Percentiles rank a stretch among this genome's conserved stretches.
These are phyloP conservation scores for Pelodiscus sinensis DNA, from an alignment of 2,113 vertebrate species.

Conservation along the genomic window DNA sequence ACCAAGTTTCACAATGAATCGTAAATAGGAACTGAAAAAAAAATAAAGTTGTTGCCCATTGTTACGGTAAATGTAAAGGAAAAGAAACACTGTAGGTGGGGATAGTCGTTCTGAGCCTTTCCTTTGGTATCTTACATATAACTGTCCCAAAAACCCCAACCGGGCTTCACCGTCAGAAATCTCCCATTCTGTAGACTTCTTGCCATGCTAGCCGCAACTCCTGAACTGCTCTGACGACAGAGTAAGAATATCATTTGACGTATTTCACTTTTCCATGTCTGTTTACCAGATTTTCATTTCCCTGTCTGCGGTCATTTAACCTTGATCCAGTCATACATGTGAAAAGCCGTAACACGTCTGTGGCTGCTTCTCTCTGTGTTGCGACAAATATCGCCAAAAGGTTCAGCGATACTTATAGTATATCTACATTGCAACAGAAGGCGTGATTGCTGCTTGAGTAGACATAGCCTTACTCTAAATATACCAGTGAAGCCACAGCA, in stretches of 20 bases:
- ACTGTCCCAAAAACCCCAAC: conserved; percentile 51
- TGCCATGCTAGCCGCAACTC: not conserved
- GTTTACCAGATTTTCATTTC: conserved; percentile 36
- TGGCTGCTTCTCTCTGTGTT: not conserved
- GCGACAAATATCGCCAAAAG: not conserved
- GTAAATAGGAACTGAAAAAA: conserved; percentile 76
- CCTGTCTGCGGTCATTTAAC: conserved; percentile 50
- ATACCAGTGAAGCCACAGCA: not conserved
- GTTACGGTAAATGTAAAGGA: conserved; percentile 86
- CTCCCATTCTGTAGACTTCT: conserved; percentile 21
- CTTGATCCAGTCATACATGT: conserved; percentile 52
- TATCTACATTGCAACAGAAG: not conserved
- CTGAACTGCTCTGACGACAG: conserved; percentile 2
- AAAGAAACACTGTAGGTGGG: conserved; percentile 83
- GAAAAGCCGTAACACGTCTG: conserved; percentile 38
- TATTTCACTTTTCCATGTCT: conserved; percentile 59
- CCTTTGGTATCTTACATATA: conserved; percentile 54
- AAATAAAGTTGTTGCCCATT: conserved; percentile 64
- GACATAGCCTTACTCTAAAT: not conserved
- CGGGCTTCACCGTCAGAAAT: conserved; percentile 57
- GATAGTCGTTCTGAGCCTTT: conserved; percentile 76
- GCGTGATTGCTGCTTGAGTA: not conserved
- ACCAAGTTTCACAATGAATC: conserved; percentile 80
- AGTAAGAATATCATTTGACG: conserved; percentile 15
- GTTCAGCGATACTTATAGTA: not conserved